Evolutionary conservation across 2,113 vertebrate genomes (phyloP).

Genomic region (Amblyopsis rosae): DNA sequence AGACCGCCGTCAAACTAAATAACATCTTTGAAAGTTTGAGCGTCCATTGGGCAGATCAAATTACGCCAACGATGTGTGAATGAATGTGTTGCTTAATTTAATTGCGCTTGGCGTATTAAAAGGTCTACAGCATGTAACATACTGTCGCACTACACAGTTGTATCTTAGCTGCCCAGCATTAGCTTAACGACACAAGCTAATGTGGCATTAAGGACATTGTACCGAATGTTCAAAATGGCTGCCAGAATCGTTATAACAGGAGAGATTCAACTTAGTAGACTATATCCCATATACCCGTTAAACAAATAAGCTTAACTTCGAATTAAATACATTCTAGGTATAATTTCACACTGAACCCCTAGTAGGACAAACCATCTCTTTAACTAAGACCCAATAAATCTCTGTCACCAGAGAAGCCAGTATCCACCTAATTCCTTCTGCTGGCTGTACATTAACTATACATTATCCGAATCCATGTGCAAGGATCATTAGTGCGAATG

Average conservation of each 20-base stretch:
- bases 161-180: no score
- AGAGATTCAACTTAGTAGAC: not conserved
- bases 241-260: not conserved
- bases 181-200: not conserved
- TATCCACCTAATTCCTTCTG: conserved; percentile 45
- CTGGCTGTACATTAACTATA: conserved; percentile 71
- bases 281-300: no score
- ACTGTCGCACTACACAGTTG: no score
- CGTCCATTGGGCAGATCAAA: no score
- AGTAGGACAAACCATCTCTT: conserved; percentile 23
- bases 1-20: no score
- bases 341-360: conserved; percentile 32
- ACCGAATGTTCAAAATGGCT: not conserved
- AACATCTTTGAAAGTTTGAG: no score
- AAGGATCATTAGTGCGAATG: conserved; percentile 72
- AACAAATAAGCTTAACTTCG: not conserved
- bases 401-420: conserved; percentile 51
- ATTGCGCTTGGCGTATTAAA: no score
- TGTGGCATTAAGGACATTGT: not conserved
- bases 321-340: conserved; percentile 4
- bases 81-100: no score
- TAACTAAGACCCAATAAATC: conserved; percentile 42
- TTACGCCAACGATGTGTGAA: no score
- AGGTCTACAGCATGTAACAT: not conserved
- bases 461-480: conserved; percentile 66